Percentiles rank a stretch among this genome's conserved stretches.
Conservation (phyloP, 2,888 invertebrate genomes). For the Phasia obesa region DNA sequence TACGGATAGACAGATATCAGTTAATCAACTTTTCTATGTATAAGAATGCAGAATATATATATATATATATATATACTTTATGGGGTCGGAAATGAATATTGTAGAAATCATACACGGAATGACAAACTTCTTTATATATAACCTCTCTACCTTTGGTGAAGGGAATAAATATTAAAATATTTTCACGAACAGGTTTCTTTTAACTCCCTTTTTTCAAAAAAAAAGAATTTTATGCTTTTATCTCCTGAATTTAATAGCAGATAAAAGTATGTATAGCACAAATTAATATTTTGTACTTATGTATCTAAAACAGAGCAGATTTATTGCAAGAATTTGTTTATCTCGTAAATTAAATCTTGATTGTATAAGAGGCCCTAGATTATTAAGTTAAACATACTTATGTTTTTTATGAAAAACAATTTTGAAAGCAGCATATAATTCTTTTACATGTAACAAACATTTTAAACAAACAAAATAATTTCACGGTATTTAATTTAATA, state of each 20-base stretch:
- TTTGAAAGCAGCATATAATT: background rate
- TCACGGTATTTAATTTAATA: constrained; percentile 69
- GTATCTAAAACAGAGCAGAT: constrained; percentile 41
- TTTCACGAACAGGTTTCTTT: no score
- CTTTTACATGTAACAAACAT: background rate
- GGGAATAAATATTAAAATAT: no score
- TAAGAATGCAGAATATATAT: no score
- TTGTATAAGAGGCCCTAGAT: constrained; percentile 20
- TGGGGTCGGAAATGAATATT: no score
- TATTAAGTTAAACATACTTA: background rate
- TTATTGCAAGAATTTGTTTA: constrained; percentile 45
- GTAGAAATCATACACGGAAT: no score
- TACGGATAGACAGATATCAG: no score
- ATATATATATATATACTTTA: no score
- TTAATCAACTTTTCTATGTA: no score
- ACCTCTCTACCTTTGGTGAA: no score
- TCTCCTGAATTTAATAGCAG: constrained; percentile 5
- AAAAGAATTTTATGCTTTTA: background rate
- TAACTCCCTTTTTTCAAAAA: background rate
- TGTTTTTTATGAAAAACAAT: background rate
- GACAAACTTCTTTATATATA: no score
- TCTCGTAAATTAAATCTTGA: constrained; percentile 63
- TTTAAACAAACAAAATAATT: constrained; percentile 53
- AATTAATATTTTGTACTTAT: constrained; percentile 15
- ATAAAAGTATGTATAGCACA: background rate